Evolutionary conservation across 2,797 vertebrate genomes (phyloP), one percentile per base, ranked within the genome.

Genomic region (Pseudomugil gertrudae): DNA sequence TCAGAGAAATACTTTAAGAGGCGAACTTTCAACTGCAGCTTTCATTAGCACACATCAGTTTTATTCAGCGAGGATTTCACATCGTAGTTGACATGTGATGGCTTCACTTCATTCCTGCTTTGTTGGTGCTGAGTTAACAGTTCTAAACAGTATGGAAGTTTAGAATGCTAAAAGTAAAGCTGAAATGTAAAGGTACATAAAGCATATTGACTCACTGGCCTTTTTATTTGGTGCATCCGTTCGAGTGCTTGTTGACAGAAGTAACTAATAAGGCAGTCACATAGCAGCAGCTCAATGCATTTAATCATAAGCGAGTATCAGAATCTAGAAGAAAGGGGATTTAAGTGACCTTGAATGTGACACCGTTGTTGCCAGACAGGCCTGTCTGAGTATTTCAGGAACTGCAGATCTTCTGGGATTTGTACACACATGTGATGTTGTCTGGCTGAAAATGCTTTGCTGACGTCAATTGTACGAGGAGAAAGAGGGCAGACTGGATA

Each of bases 1-100:
- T 48, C 33, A 27, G 17, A 51, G 40, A 45, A 38, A 69, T 24
- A 61, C 76, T 48, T 67, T 72, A 19, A 61, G 24, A 74, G 35
- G 3, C 21, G 32, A 68, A 61, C 43, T 62, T 71, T 51, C 2
- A 13, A 47, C 23, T 43, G 63, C 5, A 71, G 48, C 57, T 75
- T 61, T 69, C 62, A 57, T 66, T n/a, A 26, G 13, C 23, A 0
- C 36, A 14, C 30, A 58, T 45, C 55, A 35, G 36, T 59, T 66
- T 50, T 19, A 53, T 63, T 40, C 30, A 26, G 21, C 24, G 32
- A 50, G n/a, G 21, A 47, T 43, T 27, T 60, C 17, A 15, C 23
- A 51, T 51, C 4, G 27, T 2, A 13, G 48, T 13, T 26, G 48
- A 27, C 2, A 26, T 15, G 15, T 27, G 24, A 51, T 13, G 7